Base-by-base conservation (phyloP, 2,113 vertebrate species). In the Mesocricetus auratus region DNA sequence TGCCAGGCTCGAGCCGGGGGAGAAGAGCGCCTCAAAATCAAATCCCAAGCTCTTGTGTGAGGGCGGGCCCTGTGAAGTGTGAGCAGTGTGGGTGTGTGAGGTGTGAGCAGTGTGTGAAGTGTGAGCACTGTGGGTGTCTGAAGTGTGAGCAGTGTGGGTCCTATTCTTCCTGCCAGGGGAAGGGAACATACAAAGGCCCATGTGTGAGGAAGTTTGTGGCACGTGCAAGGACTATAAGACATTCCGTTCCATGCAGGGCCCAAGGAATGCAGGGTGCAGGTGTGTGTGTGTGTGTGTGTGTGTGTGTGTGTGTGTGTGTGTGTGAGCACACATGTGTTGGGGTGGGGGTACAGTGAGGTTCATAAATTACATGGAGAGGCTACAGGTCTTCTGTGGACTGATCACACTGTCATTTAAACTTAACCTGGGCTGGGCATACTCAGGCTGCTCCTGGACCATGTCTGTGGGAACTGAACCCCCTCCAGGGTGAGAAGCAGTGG, bases 151-250 rank as follows among this genome's bases (percentile, higher is more conserved):
- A 47, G 4, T 47, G 47, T 8, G 47, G 47, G n/a, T 53, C 50
- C 50, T 53, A 53, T 53, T 53, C 21, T 11, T 69, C 39, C 7
- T 45, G 36, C 24, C 39, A 9, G 4, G 74, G 3, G n/a, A 16
- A 62, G 53, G 11, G 12, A 9, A 29, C 39, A 9, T 33, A 45
- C 60, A 33, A 42, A 75, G 60, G 36, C 50, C 5, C 22, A 0
- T 33, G 29, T 68, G 36, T 71, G 29, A 50, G 33, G 39, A 91
- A 93, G n/a, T 36, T 5, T 5, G 8, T 21, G 81, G 29, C 12
- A 0, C 1, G 5, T 16, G 0, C 12, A 73, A 45, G 69, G 24
- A 5, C 71, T 68, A 12, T 19, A 6, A 60, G 24, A 3, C 0
- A 0, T 5, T 58, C 50, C 11, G 50, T 53, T 53, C 10, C 47